Conservation (phyloP, 2,888 invertebrate species). For the Aleiodes leptofemur region DNA sequence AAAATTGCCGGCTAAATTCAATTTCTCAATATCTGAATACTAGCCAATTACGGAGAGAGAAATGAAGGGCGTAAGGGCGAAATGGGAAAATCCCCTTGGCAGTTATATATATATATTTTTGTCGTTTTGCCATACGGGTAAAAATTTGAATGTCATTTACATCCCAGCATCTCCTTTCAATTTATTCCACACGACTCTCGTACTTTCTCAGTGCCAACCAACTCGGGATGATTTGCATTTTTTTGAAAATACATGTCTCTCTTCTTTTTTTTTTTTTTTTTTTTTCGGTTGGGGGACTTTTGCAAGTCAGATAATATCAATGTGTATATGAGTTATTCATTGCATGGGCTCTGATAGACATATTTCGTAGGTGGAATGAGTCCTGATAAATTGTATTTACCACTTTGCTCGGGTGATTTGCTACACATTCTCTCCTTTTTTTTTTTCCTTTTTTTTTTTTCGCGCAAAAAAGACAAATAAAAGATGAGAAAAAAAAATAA, state of each 20-base stretch:
- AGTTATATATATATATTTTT: conserved; percentile 63
- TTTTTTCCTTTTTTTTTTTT: conserved; percentile 5
- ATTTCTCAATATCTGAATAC: conserved; percentile 71
- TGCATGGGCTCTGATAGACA: conserved; percentile 40
- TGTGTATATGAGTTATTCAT: conserved; percentile 34
- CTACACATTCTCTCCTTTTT: conserved; percentile 27
- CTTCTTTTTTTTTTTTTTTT: conserved; percentile 37
- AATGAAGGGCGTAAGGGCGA: conserved; percentile 16
- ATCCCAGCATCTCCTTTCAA: conserved; percentile 65
- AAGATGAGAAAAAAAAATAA: conserved; percentile 35
- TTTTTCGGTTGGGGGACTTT: conserved; percentile 45
- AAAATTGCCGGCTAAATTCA: conserved; percentile 64
- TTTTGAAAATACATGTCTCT: conserved; percentile 52
- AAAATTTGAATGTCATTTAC: conserved; percentile 72
- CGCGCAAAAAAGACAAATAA: conserved; percentile 36
- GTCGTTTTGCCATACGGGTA: conserved; percentile 66
- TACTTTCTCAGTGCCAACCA: conserved; percentile 21
- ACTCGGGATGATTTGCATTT: conserved; percentile 69
- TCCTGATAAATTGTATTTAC: conserved; percentile 59
- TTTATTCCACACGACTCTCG: conserved; percentile 63
- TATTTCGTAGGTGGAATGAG: conserved; percentile 36
- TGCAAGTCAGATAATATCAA: conserved; percentile 58
- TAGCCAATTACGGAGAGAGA: conserved; percentile 67
- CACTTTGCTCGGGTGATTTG: conserved; percentile 54
- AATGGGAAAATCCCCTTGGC: background rate